Evolutionary conservation across 1,140 invertebrate species (phyloP), one percentile per base, ranked within the genome.

Genomic region (Sminthurides bifidus): DNA sequence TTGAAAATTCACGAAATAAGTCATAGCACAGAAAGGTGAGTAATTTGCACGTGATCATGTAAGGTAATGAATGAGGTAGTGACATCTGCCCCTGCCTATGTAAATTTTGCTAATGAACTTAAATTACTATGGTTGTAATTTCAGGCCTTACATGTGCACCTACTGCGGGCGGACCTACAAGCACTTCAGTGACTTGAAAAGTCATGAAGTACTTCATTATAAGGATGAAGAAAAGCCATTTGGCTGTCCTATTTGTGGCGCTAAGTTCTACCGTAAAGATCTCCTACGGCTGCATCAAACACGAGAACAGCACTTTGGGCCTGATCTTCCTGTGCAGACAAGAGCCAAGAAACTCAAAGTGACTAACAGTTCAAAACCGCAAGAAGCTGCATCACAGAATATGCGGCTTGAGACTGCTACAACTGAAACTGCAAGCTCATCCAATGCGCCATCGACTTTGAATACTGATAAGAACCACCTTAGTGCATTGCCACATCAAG

Each of bases 301-400:
- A 8, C 52, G 45, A 15, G 45, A 50, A 27, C 49, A 56, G 31
- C 54, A 56, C 30, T 56, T 40, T 37, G 27, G n/a, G 5, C 31
- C 29, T 17, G 46, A 56, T 23, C 12, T 29, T 5, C 19, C 45
- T 40, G 46, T 26, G 6, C 54, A n/a, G n/a, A n/a, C n/a, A n/a
- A n/a, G n/a, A n/a, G n/a, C n/a, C n/a, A n/a, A n/a, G n/a, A n/a
- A n/a, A n/a, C n/a, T n/a, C n/a, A n/a, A n/a, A n/a, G n/a, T n/a
- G n/a, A n/a, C n/a, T n/a, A n/a, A n/a, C n/a, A n/a, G n/a, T n/a
- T n/a, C n/a, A n/a, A n/a, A n/a, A n/a, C n/a, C n/a, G n/a, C n/a
- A n/a, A n/a, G n/a, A n/a, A n/a, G n/a, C n/a, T n/a, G n/a, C n/a
- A n/a, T n/a, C n/a, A n/a, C n/a, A n/a, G n/a, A n/a, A n/a, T n/a